Percentiles rank a stretch among this genome's conserved stretches.
Evolutionary conservation across 2,113 vertebrate genomes (phyloP).

Genomic region (Nothocercus nigrocapillus): DNA sequence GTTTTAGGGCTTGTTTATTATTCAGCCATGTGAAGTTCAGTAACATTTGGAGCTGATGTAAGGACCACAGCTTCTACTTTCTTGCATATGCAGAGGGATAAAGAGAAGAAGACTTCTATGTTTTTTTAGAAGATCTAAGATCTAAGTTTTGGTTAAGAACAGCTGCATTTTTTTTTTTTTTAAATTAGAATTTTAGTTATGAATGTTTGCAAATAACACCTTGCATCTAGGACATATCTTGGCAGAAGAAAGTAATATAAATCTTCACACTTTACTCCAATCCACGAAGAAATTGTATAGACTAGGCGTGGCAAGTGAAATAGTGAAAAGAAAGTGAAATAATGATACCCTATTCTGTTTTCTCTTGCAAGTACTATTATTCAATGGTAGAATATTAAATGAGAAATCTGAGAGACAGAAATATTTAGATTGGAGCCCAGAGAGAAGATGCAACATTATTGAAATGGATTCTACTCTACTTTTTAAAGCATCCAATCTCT

Average conservation of each 20-base stretch:
- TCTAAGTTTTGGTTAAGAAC: neutral
- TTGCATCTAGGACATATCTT: neutral
- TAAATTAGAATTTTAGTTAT: neutral
- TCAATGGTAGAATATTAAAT: conserved; percentile 18
- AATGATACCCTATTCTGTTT: conserved; percentile 12
- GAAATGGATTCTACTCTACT: conserved; percentile 34
- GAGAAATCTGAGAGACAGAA: conserved; percentile 36
- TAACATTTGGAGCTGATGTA: neutral
- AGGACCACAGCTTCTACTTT: neutral
- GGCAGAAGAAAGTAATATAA: neutral
- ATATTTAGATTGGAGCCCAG: conserved; percentile 43
- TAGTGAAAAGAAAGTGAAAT: neutral
- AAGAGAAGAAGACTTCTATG: neutral
- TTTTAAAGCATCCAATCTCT: conserved; percentile 14
- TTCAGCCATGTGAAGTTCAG: neutral
- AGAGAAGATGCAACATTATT: conserved; percentile 36
- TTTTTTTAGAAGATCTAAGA: neutral
- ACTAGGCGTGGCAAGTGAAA: too few relatives aligned
- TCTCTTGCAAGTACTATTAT: neutral
- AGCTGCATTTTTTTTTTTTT: neutral
- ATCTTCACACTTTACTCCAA: conserved; percentile 17
- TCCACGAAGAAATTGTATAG: neutral
- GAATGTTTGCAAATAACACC: neutral
- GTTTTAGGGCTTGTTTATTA: neutral
- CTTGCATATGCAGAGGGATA: neutral